These are phyloP conservation scores for Rhodeus uyekii DNA, from an alignment of 2,797 vertebrate genomes.

Conservation along the genomic window DNA sequence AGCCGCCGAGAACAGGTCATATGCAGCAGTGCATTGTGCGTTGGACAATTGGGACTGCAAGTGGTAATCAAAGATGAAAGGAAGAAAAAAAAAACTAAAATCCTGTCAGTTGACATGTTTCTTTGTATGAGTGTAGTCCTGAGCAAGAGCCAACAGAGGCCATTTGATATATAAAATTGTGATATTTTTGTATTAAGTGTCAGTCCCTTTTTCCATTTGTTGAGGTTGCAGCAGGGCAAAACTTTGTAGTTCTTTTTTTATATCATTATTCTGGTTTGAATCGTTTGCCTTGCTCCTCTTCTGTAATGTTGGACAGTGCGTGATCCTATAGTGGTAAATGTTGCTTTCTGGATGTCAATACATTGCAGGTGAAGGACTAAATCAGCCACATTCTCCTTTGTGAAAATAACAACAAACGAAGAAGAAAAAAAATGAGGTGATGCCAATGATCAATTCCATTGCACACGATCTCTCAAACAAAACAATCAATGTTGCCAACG, in stretches of 20 bases:
- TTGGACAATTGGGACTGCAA: constrained; percentile 82
- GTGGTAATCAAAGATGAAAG: constrained; percentile 68
- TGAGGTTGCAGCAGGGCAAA: constrained; percentile 82
- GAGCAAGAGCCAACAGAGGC: constrained; percentile 82
- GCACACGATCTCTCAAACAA: constrained; percentile 77
- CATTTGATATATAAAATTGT: constrained; percentile 90
- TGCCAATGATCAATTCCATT: constrained; percentile 73
- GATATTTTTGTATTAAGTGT: constrained; percentile 96
- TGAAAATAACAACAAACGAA: constrained; percentile 50
- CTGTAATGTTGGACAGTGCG: constrained; percentile 81
- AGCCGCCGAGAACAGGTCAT: constrained; percentile 73
- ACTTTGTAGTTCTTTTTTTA: constrained; percentile 76
- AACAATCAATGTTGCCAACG: constrained; percentile 70
- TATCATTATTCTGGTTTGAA: constrained; percentile 66
- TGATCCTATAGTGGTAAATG: constrained; percentile 82
- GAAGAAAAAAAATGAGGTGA: constrained; percentile 49
- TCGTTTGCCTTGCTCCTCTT: constrained; percentile 81
- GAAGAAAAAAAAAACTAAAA: constrained; percentile 64
- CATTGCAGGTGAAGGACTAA: constrained; percentile 84
- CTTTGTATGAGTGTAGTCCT: constrained; percentile 75
- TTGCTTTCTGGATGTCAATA: constrained; percentile 76
- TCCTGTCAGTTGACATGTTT: constrained; percentile 69
- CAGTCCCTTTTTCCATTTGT: constrained; percentile 83
- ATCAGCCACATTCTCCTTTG: constrained; percentile 76
- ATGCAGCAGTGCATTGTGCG: constrained; percentile 77